Evolutionary conservation across 1,140 invertebrate species (phyloP).

Genomic region (Bilobella aurantiaca): DNA sequence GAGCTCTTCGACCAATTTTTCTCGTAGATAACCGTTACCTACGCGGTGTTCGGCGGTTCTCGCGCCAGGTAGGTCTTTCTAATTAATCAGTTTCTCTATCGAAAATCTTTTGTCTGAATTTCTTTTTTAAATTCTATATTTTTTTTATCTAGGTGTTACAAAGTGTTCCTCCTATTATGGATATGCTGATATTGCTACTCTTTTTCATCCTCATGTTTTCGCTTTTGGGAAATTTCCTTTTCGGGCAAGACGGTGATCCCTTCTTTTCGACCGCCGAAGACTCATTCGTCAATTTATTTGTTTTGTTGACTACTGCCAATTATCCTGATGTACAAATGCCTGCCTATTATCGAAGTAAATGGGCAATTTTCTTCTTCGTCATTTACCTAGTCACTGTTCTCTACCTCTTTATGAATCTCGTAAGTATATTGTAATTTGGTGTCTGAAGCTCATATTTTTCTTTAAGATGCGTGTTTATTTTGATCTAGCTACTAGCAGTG

Average conservation of each 20-base stretch:
- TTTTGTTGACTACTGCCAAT: slow-evolving; percentile 81
- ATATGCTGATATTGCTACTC: slow-evolving; percentile 62
- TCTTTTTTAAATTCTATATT: slow-evolving; percentile 24
- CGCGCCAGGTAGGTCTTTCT: slow-evolving; percentile 31
- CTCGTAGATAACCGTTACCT: slow-evolving; percentile 76
- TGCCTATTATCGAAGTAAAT: slow-evolving; percentile 61
- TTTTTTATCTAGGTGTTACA: slow-evolving; percentile 54
- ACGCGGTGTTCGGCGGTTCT: slow-evolving; percentile 49
- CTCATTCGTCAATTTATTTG: slow-evolving; percentile 80
- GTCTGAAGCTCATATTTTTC: background rate
- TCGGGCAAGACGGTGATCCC: slow-evolving; percentile 57
- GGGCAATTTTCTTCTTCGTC: slow-evolving; percentile 77
- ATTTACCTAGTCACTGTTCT: slow-evolving; percentile 72
- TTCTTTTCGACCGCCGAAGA: slow-evolving; percentile 68
- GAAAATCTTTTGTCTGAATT: background rate
- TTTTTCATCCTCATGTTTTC: slow-evolving; percentile 80
- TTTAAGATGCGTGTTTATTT: background rate
- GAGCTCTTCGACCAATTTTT: slow-evolving; percentile 79
- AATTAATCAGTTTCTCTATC: too few species aligned
- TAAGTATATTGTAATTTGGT: slow-evolving; percentile 40
- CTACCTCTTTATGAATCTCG: slow-evolving; percentile 83
- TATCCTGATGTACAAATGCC: slow-evolving; percentile 93
- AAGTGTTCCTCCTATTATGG: slow-evolving; percentile 75
- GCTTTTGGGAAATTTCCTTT: slow-evolving; percentile 71
- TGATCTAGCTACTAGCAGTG: slow-evolving; percentile 66